Evolutionary conservation across 30 jellyfish, hydroid and myxozoan genomes (phyloP).

Genomic region (Chironex yamaguchii): DNA sequence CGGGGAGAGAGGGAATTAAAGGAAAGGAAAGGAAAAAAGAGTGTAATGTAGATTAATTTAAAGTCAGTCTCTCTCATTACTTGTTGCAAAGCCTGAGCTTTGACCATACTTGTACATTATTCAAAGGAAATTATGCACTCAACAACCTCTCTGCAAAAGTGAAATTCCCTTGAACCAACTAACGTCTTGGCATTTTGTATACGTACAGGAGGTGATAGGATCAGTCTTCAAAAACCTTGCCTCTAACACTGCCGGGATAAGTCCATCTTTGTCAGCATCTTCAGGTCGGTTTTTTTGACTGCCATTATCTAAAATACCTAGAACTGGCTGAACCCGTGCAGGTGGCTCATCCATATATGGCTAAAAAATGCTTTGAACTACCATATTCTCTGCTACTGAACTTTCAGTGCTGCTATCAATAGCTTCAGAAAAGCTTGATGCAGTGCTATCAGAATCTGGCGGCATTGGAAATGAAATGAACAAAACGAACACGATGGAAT

Average conservation of each 20-base stretch:
- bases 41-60: too few species aligned
- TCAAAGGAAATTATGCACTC: too few species aligned
- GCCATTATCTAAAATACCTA: neutral
- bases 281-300: conserved; percentile 4
- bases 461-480: too few species aligned
- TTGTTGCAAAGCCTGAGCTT: too few species aligned
- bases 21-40: too few species aligned
- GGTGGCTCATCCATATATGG: conserved; percentile 13
- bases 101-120: too few species aligned
- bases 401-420: conserved; percentile 3
- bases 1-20: too few species aligned
- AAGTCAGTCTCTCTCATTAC: too few species aligned
- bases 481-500: too few species aligned
- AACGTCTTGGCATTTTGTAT: conserved; percentile 42
- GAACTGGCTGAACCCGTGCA: neutral
- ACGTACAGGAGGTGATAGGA: conserved; percentile 16
- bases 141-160: conserved; percentile 18
- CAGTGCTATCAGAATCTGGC: too few species aligned
- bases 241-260: conserved; percentile 18
- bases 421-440: conserved; percentile 15
- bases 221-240: conserved; percentile 16
- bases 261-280: conserved; percentile 48
- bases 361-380: too few species aligned
- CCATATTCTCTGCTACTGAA: conserved; percentile 19
- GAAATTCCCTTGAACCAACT: conserved; percentile 42